phyloP scores from a whole-genome alignment of 2,888 invertebrate species.

The Volucella inanis region DNA sequence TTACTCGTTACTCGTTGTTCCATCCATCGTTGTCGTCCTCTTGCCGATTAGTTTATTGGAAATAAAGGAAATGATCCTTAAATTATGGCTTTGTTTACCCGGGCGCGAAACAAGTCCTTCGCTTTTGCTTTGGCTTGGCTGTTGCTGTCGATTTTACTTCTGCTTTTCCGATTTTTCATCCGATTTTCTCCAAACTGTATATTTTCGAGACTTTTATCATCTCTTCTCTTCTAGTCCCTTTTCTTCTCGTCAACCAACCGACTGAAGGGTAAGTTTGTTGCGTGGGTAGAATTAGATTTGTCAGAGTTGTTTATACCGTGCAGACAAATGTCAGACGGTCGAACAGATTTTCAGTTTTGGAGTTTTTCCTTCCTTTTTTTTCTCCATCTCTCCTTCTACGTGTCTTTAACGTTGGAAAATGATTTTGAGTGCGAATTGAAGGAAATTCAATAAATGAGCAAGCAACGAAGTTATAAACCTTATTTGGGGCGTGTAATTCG shows the following conservation, averaged over 20 bases:
- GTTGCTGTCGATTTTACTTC: too few species aligned
- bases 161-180: too few species aligned
- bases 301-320: constrained; percentile 5
- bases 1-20: constrained; percentile 4
- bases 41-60: constrained; percentile 75
- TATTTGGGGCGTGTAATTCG: constrained; percentile 37
- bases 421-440: constrained; percentile 62
- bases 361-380: background rate
- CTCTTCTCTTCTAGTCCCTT: background rate
- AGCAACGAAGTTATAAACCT: constrained; percentile 9
- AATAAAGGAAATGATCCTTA: constrained; percentile 77
- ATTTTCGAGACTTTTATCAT: too few species aligned
- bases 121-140: constrained; percentile 39
- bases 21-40: constrained; percentile 1
- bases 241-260: background rate
- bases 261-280: constrained; percentile 16
- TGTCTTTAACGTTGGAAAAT: constrained; percentile 30
- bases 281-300: constrained; percentile 8
- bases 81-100: constrained; percentile 77
- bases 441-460: constrained; percentile 46
- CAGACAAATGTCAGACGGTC: constrained; percentile 72
- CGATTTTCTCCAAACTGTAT: too few species aligned
- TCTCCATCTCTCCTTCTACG: background rate
- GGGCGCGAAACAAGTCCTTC: constrained; percentile 59
- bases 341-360: constrained; percentile 35